These are phyloP conservation scores for Leptinotarsa juncta DNA, from an alignment of 2,888 invertebrate genomes.

Conservation along the genomic window DNA sequence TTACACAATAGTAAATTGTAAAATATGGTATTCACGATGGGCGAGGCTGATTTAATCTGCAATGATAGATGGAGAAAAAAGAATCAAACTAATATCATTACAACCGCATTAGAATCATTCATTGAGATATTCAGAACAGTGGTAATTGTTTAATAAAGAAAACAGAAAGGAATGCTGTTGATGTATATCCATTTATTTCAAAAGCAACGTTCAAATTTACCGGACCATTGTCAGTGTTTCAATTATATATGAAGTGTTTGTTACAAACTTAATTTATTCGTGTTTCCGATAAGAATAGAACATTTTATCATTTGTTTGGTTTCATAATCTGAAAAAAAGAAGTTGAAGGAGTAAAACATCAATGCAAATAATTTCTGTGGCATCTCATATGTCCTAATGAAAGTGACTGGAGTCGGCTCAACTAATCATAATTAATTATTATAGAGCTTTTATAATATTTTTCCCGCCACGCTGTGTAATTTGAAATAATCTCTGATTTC, in stretches of 20 bases:
- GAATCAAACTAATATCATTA: not conserved
- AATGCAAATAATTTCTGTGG: not conserved
- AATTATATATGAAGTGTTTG: too few species aligned
- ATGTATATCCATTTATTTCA: too few species aligned
- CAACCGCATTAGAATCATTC: not conserved
- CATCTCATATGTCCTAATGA: not conserved
- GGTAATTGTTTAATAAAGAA: not conserved
- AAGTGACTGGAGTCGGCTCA: not conserved
- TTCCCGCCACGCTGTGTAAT: not conserved
- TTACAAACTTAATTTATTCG: too few species aligned
- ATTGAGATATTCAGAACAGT: not conserved
- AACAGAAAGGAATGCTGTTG: not conserved
- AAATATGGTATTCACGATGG: not conserved
- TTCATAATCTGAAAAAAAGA: too few species aligned
- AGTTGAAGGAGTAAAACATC: not conserved
- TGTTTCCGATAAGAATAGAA: too few species aligned
- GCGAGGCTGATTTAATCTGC: constrained; percentile 15
- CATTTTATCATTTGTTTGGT: too few species aligned
- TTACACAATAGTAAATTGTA: constrained; percentile 15
- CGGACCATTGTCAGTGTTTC: too few species aligned
- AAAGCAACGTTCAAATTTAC: too few species aligned
- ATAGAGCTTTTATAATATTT: not conserved
- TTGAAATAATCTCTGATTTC: not conserved
- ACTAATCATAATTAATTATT: not conserved
- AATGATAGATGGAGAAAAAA: constrained; percentile 10